Evolutionary conservation across 2,113 vertebrate genomes (phyloP).

Genomic region (Cheirogaleus medius): DNA sequence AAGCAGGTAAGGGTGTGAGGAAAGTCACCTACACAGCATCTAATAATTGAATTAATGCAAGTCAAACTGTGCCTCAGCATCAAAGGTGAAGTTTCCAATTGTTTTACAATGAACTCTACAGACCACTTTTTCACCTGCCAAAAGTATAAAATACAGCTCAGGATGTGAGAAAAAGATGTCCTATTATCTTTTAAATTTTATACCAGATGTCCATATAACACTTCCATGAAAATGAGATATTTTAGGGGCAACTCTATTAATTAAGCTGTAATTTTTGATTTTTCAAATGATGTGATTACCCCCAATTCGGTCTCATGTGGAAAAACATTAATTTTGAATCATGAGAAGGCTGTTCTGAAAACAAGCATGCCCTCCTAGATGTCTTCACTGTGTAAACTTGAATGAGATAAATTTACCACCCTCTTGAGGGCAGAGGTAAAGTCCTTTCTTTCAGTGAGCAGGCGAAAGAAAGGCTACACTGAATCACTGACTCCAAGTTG

Average conservation of each 20-base stretch:
- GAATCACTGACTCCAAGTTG: not conserved
- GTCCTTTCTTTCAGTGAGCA: not conserved
- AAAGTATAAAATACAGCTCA: not conserved
- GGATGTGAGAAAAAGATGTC: not conserved
- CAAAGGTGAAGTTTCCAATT: not conserved
- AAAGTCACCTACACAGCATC: not conserved
- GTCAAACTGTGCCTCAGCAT: too few species aligned
- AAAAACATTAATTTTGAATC: not conserved
- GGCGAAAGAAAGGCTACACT: not conserved
- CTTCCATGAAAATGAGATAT: too few species aligned
- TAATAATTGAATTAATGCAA: too few species aligned
- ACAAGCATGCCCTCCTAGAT: too few species aligned
- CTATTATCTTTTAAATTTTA: not conserved
- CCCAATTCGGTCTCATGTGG: not conserved
- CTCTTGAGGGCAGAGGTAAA: not conserved
- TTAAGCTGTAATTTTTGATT: not conserved
- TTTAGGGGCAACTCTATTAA: not conserved
- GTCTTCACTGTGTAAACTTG: not conserved
- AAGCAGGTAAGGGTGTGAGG: not conserved
- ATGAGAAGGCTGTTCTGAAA: not conserved
- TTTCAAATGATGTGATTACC: not conserved
- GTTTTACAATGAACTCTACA: not conserved
- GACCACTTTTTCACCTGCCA: not conserved
- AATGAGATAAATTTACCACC: not conserved
- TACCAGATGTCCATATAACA: not conserved